Conservation (phyloP, 2,113 vertebrate species). For the Plestiodon gilberti region DNA sequence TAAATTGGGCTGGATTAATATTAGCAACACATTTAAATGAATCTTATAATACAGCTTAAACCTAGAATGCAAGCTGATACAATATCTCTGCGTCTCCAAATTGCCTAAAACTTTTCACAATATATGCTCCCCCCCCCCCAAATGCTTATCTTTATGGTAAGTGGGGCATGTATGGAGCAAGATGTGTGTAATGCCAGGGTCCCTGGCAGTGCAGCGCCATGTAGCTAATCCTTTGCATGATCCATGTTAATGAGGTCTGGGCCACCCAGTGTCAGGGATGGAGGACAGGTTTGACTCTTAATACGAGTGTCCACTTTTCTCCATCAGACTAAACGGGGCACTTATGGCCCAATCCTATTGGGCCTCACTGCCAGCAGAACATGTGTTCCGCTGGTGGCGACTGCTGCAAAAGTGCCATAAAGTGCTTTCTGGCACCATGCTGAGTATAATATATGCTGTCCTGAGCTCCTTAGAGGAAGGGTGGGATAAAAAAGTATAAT, state of each 20-base stretch:
- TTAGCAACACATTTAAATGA: slow-evolving; percentile 26
- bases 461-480: neutral
- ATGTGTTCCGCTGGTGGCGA: too few relatives aligned
- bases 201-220: neutral
- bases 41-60: slow-evolving; percentile 21
- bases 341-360: neutral
- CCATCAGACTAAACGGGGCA: neutral
- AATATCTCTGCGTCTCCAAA: neutral
- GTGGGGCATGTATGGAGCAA: neutral
- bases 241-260: slow-evolving; percentile 19
- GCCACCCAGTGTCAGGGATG: slow-evolving; percentile 2
- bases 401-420: too few relatives aligned
- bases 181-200: neutral
- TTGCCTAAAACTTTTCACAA: neutral
- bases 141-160: neutral
- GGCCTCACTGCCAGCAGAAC: too few relatives aligned
- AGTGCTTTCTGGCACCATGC: too few relatives aligned
- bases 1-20: slow-evolving; percentile 38
- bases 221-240: too few relatives aligned
- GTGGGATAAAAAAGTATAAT: neutral
- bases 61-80: neutral
- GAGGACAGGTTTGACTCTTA: slow-evolving; percentile 3
- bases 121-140: neutral
- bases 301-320: neutral
- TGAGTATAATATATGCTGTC: neutral